Conservation (phyloP, 2,797 vertebrate genomes). For the Brachymystax lenok region DNA sequence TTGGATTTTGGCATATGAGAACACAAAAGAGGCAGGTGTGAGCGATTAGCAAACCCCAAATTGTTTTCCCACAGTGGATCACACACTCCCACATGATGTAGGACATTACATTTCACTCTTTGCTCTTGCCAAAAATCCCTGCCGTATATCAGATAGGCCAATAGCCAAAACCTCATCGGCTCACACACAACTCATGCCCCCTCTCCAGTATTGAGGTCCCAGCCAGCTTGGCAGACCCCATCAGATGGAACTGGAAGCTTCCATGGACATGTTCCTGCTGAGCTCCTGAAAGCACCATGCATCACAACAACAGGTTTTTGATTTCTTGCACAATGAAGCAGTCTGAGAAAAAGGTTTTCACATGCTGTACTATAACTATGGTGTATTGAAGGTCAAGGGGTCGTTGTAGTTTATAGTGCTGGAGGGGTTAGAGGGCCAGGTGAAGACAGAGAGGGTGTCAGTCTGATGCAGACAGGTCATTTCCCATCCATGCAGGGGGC, state of each 20-base stretch:
- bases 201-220: constrained; percentile 33
- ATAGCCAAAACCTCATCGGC: constrained; percentile 60
- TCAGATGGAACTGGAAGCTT: constrained; percentile 61
- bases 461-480: constrained; percentile 58
- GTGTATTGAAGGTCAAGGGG: constrained; percentile 38
- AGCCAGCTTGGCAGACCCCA: constrained; percentile 40
- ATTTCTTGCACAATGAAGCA: constrained; percentile 34
- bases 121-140: constrained; percentile 52
- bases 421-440: constrained; percentile 22
- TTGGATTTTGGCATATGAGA: constrained; percentile 38
- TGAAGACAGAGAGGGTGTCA: constrained; percentile 54
- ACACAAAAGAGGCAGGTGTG: constrained; percentile 45
- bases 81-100: constrained; percentile 42
- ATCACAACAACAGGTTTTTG: constrained; percentile 61
- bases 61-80: constrained; percentile 63
- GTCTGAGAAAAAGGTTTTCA: constrained; percentile 12
- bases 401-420: constrained; percentile 24
- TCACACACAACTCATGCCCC: constrained; percentile 34
- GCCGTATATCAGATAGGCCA: constrained; percentile 56
- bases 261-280: constrained; percentile 40
- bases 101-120: constrained; percentile 38
- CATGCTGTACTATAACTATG: constrained; percentile 10
- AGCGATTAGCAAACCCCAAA: constrained; percentile 43
- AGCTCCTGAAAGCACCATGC: constrained; percentile 58
- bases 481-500: constrained; percentile 56